A percentile compares a stretch with the other conserved stretches of the same genome.
These are phyloP conservation scores for Chelon labrosus DNA, from an alignment of 2,797 vertebrate species.

Conservation along the genomic window DNA sequence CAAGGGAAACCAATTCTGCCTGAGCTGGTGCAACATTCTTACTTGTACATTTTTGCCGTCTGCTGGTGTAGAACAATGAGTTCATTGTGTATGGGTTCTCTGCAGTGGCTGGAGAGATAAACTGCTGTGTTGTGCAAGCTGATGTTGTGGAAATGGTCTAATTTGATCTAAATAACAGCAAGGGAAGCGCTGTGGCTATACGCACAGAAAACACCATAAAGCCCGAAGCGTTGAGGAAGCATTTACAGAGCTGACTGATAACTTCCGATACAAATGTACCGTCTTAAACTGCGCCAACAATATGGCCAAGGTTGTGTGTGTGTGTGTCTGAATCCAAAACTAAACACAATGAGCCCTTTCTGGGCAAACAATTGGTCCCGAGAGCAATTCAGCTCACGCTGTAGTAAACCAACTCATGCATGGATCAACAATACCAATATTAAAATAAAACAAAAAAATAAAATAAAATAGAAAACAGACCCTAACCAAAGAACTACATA, in stretches of 20 bases:
- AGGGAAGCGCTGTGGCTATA: conserved; percentile 28
- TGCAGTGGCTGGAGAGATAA: conserved; percentile 32
- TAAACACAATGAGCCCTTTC: conserved; percentile 44
- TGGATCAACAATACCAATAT: conserved; percentile 24
- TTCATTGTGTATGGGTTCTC: conserved; percentile 23
- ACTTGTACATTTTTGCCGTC: conserved; percentile 35
- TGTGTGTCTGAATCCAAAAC: conserved; percentile 26
- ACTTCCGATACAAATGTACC: conserved; percentile 42
- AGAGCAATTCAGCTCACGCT: conserved; percentile 44
- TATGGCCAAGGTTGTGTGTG: conserved; percentile 27
- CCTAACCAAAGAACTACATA: conserved; percentile 31
- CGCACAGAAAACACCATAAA: conserved; percentile 37
- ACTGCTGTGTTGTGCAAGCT: conserved; percentile 41
- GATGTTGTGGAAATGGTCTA: conserved; percentile 46
- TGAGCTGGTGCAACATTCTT: conserved; percentile 30
- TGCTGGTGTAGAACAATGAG: conserved; percentile 53
- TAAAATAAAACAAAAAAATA: not conserved
- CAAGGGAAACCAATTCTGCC: conserved; percentile 29
- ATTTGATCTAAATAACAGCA: conserved; percentile 32
- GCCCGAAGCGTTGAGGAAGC: conserved; percentile 34
- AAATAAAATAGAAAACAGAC: conserved; percentile 27
- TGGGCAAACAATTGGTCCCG: conserved; percentile 52
- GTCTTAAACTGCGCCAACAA: conserved; percentile 28
- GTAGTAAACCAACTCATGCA: conserved; percentile 44
- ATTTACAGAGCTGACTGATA: conserved; percentile 37